Evolutionary conservation across 2,113 vertebrate genomes (phyloP).

Genomic region (Campylomormyrus numenius): DNA sequence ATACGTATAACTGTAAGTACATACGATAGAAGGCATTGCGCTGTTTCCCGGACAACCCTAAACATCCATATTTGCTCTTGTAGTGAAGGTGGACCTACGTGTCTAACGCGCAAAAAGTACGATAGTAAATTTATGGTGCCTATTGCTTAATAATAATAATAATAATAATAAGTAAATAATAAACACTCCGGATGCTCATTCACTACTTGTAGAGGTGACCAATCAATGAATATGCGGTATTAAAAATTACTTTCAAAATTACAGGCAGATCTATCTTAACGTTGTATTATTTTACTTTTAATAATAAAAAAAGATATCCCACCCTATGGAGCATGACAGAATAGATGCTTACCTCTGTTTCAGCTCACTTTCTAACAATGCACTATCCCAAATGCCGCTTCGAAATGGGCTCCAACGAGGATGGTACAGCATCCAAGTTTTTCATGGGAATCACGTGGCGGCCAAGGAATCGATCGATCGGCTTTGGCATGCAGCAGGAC

Average conservation of each 20-base stretch:
- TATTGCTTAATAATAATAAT: not conserved
- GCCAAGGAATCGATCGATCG: not conserved
- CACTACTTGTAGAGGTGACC: not conserved
- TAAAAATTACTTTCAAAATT: not conserved
- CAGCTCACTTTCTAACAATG: not conserved
- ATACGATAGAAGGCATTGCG: not conserved
- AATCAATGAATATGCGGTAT: not conserved
- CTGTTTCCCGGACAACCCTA: not conserved
- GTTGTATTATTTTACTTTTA: not conserved
- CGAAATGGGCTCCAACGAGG: not conserved
- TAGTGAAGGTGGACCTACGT: not conserved
- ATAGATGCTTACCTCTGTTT: not conserved
- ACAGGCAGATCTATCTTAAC: not conserved
- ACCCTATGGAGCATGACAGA: not conserved
- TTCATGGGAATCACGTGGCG: not conserved
- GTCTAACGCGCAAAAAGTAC: not conserved
- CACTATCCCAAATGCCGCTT: not conserved
- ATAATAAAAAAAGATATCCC: not conserved
- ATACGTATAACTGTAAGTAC: not conserved
- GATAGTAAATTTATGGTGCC: not conserved
- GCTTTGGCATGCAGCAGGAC: not conserved
- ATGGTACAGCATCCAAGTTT: not conserved
- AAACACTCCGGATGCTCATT: not conserved
- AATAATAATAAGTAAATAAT: not conserved
- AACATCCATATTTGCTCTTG: not conserved